Evolutionary conservation across 2,113 vertebrate genomes (phyloP).

Genomic region (Psammodynastes pulverulentus): DNA sequence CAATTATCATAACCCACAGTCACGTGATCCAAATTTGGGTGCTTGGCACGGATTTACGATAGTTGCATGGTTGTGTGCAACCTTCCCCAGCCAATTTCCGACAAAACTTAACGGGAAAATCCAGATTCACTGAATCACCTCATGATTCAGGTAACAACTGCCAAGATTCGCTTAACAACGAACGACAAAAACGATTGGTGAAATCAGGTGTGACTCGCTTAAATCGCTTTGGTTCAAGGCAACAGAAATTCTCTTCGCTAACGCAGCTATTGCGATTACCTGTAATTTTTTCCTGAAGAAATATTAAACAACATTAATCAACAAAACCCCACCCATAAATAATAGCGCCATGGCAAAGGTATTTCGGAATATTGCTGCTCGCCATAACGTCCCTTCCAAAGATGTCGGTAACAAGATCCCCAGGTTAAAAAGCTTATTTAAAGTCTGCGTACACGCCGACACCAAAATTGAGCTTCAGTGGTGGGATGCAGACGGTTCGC

Average conservation of each 20-base stretch:
- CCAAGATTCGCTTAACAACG: background rate
- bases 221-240: background rate
- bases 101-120: background rate
- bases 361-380: constrained; percentile 46
- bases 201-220: background rate
- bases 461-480: constrained; percentile 55
- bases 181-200: background rate
- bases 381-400: constrained; percentile 57
- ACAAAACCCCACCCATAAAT: constrained; percentile 56
- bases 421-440: constrained; percentile 42
- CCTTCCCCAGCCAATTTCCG: background rate
- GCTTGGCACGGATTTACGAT: background rate
- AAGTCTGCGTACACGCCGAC: constrained; percentile 38
- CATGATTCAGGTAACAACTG: background rate
- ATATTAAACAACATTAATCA: constrained; percentile 15
- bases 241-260: background rate
- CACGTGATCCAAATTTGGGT: background rate
- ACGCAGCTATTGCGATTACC: background rate
- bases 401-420: constrained; percentile 64
- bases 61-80: background rate
- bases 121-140: background rate
- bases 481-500: too few relatives aligned
- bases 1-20: background rate
- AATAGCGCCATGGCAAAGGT: constrained; percentile 43
- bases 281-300: background rate